Base-by-base conservation (phyloP, 2,888 invertebrate species). In the Drosophila pseudotakahashii region DNA sequence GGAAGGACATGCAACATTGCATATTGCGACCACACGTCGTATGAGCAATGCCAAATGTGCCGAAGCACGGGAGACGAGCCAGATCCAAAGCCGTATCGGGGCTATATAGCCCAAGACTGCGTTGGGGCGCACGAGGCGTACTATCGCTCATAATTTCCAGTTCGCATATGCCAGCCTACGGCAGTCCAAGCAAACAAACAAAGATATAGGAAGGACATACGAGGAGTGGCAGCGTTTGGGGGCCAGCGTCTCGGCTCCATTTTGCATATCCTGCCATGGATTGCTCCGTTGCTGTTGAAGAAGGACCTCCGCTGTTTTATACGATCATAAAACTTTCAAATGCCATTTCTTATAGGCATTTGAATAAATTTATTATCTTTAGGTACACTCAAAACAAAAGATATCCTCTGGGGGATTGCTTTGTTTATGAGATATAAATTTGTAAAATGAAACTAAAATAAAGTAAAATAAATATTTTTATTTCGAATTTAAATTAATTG, bases 271-370 rank as follows among this genome's bases (percentile, higher is more conserved):
- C 77, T 78, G 69, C 26, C 59, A 37, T 37, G 51, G 32, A 34
- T 16, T 19, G 23, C 14, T 3, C 45, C 6, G 7, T 34, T 23
- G 10, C 2, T 9, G 9, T 36, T 39, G 19, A 11, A n/a, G 32
- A 30, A 11, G 37, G 32, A 26, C 32, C 50, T 64, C 57, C 73
- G 60, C 73, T 78, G 70, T 78, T 81, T 76, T 80, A 79, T 87
- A 67, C 74, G 73, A 77, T 78, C 84, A 86, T 89, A 87, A 87
- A 89, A 87, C 79, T 86, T 74, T 89, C 89, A 85, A 75, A 82
- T 78, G 74, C 80, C 81, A 76, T 85, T 81, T 79, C 78, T 73
- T 76, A 79, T 78, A 81, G 79, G 77, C 81, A 74, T 79, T 79
- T 59, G 41, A 76, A 77, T 73, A 73, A 75, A 81, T 80, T 80